Conservation (phyloP, 64 coral and sea anemone species). For the Montipora cactus region DNA sequence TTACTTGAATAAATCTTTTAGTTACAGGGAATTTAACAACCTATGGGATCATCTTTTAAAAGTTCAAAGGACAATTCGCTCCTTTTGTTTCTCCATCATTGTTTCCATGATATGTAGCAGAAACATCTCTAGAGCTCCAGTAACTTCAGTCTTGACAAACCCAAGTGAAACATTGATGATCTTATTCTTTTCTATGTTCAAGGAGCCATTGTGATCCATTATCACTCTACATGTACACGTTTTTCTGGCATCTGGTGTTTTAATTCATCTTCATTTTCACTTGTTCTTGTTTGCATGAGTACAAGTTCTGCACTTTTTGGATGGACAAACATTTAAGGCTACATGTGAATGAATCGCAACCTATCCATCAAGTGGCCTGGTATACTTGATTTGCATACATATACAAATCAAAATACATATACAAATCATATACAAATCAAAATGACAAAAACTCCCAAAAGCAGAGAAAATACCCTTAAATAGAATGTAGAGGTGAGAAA, state of each 20-base stretch:
- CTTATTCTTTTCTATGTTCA: background rate
- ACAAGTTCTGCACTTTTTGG: too few relatives aligned
- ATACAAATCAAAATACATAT: background rate
- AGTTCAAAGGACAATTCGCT: background rate
- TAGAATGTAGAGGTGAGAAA: background rate
- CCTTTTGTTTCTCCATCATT: background rate
- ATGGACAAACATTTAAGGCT: too few relatives aligned
- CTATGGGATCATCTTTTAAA: too few relatives aligned
- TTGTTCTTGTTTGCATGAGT: too few relatives aligned
- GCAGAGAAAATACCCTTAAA: background rate
- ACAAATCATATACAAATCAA: background rate
- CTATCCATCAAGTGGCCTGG: too few relatives aligned
- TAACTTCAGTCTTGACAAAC: constrained; percentile 10
- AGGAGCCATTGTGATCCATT: too few relatives aligned
- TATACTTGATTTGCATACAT: constrained; percentile 25
- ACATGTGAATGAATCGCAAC: too few relatives aligned
- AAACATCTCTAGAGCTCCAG: background rate
- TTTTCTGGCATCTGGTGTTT: too few relatives aligned
- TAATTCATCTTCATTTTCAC: too few relatives aligned
- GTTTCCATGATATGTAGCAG: background rate
- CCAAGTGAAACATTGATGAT: constrained; percentile 10
- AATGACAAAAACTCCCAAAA: background rate
- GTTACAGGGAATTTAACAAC: too few relatives aligned
- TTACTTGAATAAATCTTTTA: too few relatives aligned
- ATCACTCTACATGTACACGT: too few relatives aligned